These are phyloP conservation scores for Lapara coniferarum DNA, from an alignment of 2,888 invertebrate species.

Conservation along the genomic window DNA sequence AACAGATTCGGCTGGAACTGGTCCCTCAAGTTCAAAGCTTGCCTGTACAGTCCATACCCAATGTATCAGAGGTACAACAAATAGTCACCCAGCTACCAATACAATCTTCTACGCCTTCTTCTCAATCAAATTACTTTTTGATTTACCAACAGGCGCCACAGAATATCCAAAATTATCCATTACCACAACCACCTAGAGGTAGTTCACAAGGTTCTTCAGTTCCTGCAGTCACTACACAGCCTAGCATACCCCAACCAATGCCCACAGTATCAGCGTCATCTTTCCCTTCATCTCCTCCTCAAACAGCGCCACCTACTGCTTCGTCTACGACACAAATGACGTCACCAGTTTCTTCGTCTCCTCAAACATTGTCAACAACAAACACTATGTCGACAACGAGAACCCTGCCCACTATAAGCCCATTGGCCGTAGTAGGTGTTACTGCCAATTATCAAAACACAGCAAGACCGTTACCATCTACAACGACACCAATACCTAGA, in stretches of 20 bases:
- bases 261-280: constrained; percentile 35
- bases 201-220: constrained; percentile 26
- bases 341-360: constrained; percentile 28
- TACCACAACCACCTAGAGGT: constrained; percentile 32
- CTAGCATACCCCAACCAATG: constrained; percentile 12
- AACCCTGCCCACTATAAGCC: background rate
- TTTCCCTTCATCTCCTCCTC: constrained; percentile 33
- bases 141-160: constrained; percentile 59
- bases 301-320: constrained; percentile 30
- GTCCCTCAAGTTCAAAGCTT: constrained; percentile 17
- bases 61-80: constrained; percentile 26
- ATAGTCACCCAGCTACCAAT: constrained; percentile 26
- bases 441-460: background rate
- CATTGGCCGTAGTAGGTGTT: no score
- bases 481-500: constrained; percentile 27
- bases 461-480: background rate
- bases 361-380: constrained; percentile 36
- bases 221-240: constrained; percentile 20
- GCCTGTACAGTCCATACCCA: constrained; percentile 13
- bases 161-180: constrained; percentile 38
- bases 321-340: background rate
- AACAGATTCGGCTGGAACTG: constrained; percentile 27
- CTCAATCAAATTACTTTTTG: constrained; percentile 46
- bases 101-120: constrained; percentile 23
- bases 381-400: constrained; percentile 1